These are phyloP conservation scores for Aspidoscelis tigris DNA, from an alignment of 2,113 vertebrate genomes.

Conservation along the genomic window DNA sequence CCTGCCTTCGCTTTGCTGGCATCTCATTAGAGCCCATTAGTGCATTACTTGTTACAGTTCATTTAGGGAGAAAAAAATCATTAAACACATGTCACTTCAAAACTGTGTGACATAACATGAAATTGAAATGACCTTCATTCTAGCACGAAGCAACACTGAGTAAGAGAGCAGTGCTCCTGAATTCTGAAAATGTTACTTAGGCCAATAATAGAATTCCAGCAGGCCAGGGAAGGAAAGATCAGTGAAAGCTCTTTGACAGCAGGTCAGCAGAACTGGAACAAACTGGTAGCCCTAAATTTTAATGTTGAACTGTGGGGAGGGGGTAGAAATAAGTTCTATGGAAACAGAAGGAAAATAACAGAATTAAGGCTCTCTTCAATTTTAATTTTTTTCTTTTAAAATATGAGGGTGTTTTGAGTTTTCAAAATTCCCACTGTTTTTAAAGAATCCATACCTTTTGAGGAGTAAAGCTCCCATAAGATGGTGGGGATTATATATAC, in stretches of 20 bases:
- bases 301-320: background rate
- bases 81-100: conserved; percentile 71
- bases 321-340: background rate
- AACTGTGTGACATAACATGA: conserved; percentile 60
- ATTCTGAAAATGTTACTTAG: conserved; percentile 61
- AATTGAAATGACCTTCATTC: conserved; percentile 73
- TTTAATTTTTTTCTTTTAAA: too few relatives aligned
- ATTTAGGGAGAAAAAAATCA: conserved; percentile 65
- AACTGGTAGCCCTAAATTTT: background rate
- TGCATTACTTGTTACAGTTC: conserved; percentile 60
- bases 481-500: too few relatives aligned
- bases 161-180: conserved; percentile 37
- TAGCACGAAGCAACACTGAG: conserved; percentile 55
- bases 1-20: conserved; percentile 40
- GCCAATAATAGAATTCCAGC: conserved; percentile 32
- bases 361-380: background rate
- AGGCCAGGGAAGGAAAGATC: conserved; percentile 27
- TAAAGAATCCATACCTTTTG: background rate
- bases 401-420: too few relatives aligned
- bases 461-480: too few relatives aligned
- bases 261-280: background rate
- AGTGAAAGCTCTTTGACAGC: background rate
- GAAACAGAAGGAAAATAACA: background rate
- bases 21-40: conserved; percentile 63
- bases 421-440: too few relatives aligned